A percentile compares a stretch with the other conserved stretches of the same genome.
These are phyloP conservation scores for Vannuccia rotundouncinata DNA, from an alignment of 2,888 invertebrate genomes.

Conservation along the genomic window DNA sequence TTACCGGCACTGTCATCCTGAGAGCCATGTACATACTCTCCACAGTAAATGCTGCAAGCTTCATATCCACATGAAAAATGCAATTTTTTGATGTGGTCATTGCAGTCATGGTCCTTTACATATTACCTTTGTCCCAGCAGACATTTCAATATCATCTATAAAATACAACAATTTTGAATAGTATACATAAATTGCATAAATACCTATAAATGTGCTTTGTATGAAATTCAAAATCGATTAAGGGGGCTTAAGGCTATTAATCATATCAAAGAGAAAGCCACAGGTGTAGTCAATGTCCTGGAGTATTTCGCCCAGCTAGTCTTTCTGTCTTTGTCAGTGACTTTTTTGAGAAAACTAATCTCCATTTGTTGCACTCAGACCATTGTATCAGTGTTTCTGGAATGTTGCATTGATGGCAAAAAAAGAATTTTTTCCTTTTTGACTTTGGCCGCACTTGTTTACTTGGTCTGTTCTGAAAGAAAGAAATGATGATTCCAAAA, in stretches of 20 bases:
- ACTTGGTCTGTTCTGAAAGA: slow-evolving; percentile 28
- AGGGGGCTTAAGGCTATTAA: background rate
- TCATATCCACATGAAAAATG: slow-evolving; percentile 34
- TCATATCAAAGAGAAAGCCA: slow-evolving; percentile 35
- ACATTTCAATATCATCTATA: slow-evolving; percentile 35
- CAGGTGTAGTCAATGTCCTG: slow-evolving; percentile 36
- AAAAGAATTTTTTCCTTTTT: slow-evolving; percentile 28
- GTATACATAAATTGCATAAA: background rate
- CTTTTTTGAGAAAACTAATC: slow-evolving; percentile 35
- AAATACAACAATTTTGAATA: background rate
- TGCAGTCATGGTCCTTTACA: slow-evolving; percentile 40
- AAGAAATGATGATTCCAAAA: background rate
- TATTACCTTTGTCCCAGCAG: slow-evolving; percentile 36
- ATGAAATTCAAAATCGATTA: too few relatives aligned
- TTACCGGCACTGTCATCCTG: slow-evolving; percentile 34
- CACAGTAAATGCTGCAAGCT: slow-evolving; percentile 37
- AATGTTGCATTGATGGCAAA: slow-evolving; percentile 36
- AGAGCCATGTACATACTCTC: slow-evolving; percentile 36
- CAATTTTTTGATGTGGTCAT: slow-evolving; percentile 37
- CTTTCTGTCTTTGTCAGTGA: slow-evolving; percentile 32
- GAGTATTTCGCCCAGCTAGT: slow-evolving; percentile 25
- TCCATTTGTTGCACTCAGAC: slow-evolving; percentile 34
- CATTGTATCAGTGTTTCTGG: slow-evolving; percentile 33
- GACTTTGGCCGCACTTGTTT: slow-evolving; percentile 31
- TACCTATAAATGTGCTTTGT: background rate